Percentiles rank a stretch among this genome's conserved stretches.
These are phyloP conservation scores for Brachyistius frenatus DNA, from an alignment of 2,113 vertebrate species.

Conservation along the genomic window DNA sequence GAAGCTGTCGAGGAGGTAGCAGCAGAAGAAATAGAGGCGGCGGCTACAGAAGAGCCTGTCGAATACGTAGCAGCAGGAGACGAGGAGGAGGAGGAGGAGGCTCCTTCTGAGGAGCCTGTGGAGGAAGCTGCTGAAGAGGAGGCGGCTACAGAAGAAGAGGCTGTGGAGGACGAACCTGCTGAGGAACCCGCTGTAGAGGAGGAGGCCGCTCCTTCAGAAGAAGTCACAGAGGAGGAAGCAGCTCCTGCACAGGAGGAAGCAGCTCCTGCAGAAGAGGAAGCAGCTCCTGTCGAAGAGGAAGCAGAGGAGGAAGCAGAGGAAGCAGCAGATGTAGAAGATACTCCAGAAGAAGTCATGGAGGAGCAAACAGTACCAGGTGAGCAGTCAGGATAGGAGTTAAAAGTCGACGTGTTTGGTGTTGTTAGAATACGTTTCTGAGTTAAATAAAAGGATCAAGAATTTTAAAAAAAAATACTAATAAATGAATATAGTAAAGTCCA, in stretches of 20 bases:
- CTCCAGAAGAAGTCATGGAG: slow-evolving; percentile 14
- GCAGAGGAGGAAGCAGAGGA: slow-evolving; percentile 19
- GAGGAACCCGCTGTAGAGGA: slow-evolving; percentile 1
- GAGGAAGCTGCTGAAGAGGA: slow-evolving; percentile 5
- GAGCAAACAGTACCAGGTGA: slow-evolving; percentile 46
- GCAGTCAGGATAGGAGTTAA: not conserved
- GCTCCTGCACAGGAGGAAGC: slow-evolving; percentile 36
- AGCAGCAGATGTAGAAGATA: not conserved
- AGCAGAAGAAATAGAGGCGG: slow-evolving; percentile 11
- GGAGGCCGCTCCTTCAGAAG: not conserved
- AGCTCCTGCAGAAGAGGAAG: not conserved
- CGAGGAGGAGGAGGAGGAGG: not conserved
- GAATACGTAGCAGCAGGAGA: slow-evolving; percentile 36
- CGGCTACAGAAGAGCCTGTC: not conserved
- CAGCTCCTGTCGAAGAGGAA: not conserved
- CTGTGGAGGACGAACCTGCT: slow-evolving; percentile 23
- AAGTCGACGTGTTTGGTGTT: not conserved
- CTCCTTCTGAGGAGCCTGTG: not conserved
- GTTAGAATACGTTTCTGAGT: not conserved
- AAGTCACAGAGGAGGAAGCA: slow-evolving; percentile 37
- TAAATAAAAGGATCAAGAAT: no score
- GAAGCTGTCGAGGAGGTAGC: slow-evolving; percentile 35
- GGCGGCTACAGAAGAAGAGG: slow-evolving; percentile 15
- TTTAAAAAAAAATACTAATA: no score
- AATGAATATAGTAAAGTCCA: no score